Percentiles rank a stretch among this genome's conserved stretches.
phyloP scores from a whole-genome alignment of 2,888 invertebrate species.

The Amaurobius ferox region DNA sequence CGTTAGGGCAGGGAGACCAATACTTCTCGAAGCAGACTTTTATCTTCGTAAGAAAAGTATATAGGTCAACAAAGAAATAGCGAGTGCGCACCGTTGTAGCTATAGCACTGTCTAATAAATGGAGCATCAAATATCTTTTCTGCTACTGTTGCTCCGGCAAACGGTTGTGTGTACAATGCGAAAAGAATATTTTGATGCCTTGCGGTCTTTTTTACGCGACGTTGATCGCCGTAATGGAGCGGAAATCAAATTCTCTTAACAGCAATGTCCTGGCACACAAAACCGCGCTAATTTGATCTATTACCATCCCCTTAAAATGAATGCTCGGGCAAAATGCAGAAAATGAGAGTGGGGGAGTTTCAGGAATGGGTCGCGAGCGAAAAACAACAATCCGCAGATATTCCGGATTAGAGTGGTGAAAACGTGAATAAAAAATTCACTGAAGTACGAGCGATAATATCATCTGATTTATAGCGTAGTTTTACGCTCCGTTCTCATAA shows the following conservation, averaged over 20 bases:
- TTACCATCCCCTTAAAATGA: conserved; percentile 61
- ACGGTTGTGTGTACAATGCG: conserved; percentile 68
- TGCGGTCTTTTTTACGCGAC: conserved; percentile 62
- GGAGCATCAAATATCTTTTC: conserved; percentile 69
- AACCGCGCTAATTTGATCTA: conserved; percentile 69
- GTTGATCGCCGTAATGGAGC: conserved; percentile 56
- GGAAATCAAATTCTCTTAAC: conserved; percentile 70
- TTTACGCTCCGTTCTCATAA: too few species aligned
- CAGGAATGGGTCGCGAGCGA: too few species aligned
- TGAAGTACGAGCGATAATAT: too few species aligned
- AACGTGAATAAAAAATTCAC: too few species aligned
- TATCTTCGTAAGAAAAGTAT: conserved; percentile 63
- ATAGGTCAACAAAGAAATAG: conserved; percentile 55
- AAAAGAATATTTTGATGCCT: conserved; percentile 61
- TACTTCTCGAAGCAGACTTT: conserved; percentile 50
- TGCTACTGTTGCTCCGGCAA: conserved; percentile 69
- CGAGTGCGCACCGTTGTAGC: conserved; percentile 4
- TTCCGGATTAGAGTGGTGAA: too few species aligned
- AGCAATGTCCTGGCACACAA: conserved; percentile 24
- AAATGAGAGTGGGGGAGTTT: conserved; percentile 16
- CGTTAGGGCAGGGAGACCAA: conserved; percentile 52
- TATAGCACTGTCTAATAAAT: conserved; percentile 48
- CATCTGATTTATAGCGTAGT: too few species aligned
- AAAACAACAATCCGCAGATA: too few species aligned
- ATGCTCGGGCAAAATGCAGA: conserved; percentile 49